phyloP scores from a whole-genome alignment of 2,888 invertebrate genomes.

The Andrena bicolor region DNA sequence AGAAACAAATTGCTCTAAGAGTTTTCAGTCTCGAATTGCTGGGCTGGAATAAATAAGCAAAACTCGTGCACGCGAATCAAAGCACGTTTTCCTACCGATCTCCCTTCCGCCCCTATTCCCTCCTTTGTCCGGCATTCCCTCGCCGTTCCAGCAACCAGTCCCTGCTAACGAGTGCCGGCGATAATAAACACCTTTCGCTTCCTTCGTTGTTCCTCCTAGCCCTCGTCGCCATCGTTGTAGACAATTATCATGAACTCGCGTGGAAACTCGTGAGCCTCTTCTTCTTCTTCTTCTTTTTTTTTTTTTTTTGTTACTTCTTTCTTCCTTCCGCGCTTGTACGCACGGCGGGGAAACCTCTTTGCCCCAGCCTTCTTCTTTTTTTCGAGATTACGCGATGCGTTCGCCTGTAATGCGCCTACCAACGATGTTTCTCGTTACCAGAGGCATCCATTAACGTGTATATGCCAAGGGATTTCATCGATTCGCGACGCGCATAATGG shows the following conservation, averaged over 20 bases:
- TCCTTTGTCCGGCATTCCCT: conserved; percentile 1
- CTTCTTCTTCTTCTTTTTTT: not conserved
- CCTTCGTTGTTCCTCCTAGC: conserved; percentile 16
- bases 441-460: conserved; percentile 45
- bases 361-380: not conserved
- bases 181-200: conserved; percentile 56
- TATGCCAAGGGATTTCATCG: conserved; percentile 48
- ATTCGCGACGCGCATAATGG: conserved; percentile 32
- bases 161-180: conserved; percentile 62
- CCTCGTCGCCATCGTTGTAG: conserved; percentile 49
- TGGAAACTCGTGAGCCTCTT: conserved; percentile 26
- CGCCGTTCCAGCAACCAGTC: conserved; percentile 32
- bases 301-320: conserved; percentile 1
- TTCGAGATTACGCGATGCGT: conserved; percentile 5
- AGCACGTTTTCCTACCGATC: conserved; percentile 55
- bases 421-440: conserved; percentile 34
- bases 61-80: conserved; percentile 68
- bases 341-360: conserved; percentile 1
- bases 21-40: conserved; percentile 63
- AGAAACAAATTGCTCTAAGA: conserved; percentile 60
- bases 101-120: conserved; percentile 11
- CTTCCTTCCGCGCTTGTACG: not conserved
- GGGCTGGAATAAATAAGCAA: conserved; percentile 73
- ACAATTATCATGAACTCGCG: conserved; percentile 56
- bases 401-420: conserved; percentile 38